Conservation (phyloP, 2,888 invertebrate species). For the Oeneis ivallda region DNA sequence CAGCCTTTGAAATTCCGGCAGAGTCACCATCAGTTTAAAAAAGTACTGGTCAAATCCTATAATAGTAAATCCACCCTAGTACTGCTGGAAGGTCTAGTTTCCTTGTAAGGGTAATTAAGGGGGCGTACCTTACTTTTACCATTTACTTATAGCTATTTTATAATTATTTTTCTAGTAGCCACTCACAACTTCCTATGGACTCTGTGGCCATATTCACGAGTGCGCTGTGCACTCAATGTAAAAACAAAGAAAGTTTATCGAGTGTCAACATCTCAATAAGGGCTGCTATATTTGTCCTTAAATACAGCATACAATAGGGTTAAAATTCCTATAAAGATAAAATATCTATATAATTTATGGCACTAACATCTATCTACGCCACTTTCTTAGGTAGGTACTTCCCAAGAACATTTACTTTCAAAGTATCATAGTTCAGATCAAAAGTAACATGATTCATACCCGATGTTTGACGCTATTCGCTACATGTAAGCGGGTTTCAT, state of each 20-base stretch:
- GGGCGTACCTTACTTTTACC: no score
- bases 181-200: no score
- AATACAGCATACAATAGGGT: slow-evolving; percentile 30
- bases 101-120: no score
- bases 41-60: no score
- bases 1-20: no score
- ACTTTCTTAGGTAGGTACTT: slow-evolving; percentile 39
- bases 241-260: slow-evolving; percentile 24
- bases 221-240: slow-evolving; percentile 26
- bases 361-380: slow-evolving; percentile 65
- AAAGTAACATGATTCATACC: slow-evolving; percentile 44
- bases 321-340: slow-evolving; percentile 35
- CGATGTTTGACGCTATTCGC: slow-evolving; percentile 70
- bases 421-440: slow-evolving; percentile 43
- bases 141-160: no score
- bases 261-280: slow-evolving; percentile 24
- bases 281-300: slow-evolving; percentile 17
- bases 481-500: slow-evolving; percentile 94
- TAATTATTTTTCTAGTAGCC: no score
- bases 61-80: no score
- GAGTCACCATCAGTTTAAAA: no score
- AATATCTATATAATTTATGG: slow-evolving; percentile 62
- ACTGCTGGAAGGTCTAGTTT: no score
- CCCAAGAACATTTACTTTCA: slow-evolving; percentile 32
- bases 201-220: slow-evolving; percentile 17